Evolutionary conservation across 2,888 invertebrate species (phyloP), one percentile per base, ranked within the genome.

Genomic region (Leptogaster cylindrica): DNA sequence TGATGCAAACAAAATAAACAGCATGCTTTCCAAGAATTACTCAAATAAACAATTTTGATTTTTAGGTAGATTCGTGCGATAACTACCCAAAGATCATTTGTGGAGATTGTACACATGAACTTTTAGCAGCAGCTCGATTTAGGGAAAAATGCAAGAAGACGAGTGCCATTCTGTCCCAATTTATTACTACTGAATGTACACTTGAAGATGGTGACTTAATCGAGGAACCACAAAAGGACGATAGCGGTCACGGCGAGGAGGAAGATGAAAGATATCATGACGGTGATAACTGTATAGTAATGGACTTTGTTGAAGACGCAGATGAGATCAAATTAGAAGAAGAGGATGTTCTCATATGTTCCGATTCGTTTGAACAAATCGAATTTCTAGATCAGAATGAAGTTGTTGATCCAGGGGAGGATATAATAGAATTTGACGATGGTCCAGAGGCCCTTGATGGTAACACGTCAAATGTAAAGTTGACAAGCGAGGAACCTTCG

Each of bases 11-110:
- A n/a, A n/a, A n/a, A n/a, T n/a, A n/a, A 50, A 58, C 5, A 8
- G n/a, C 10, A 18, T 12, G 44, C 31, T 10, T 18, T 23, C 23
- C 14, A 20, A 55, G 33, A 25, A 18, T 41, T 1, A 16, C 14
- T 12, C n/a, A 41, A 8, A 14, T 33, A 33, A 27, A 14, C 6
- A 12, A 55, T 14, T 36, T 51, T 39, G 1, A 16, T 5, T 36
- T 39, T 39, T 7, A 80, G 78, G 74, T 78, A 0, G 72, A 75
- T 10, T 70, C 68, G 8, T 50, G 36, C 0, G 78, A 79, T 70
- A 63, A 23, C n/a, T 74, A 73, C 50, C 76, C 79, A 0, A 77
- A 79, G 69, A 76, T 75, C 28, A 71, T 81, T 20, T 81, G 81
- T 39, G 75, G 76, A 25, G 74, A 76, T 27, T 80, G 81, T 41